phyloP scores from a whole-genome alignment of 35 echinoderm and acorn worm species.

The Anneissia japonica region DNA sequence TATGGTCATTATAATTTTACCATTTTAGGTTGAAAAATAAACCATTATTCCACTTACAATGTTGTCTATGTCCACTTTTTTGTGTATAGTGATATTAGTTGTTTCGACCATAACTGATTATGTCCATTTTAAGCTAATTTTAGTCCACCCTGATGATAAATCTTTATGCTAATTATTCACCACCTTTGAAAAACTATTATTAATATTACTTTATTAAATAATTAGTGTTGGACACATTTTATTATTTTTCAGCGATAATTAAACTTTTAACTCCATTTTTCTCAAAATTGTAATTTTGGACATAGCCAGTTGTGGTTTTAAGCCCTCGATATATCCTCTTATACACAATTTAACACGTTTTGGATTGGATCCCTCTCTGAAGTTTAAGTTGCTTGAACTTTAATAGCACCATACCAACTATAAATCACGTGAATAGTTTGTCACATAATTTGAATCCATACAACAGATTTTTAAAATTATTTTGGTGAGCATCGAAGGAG shows the following conservation, averaged over 20 bases:
- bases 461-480: no score
- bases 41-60: neutral
- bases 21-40: neutral
- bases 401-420: no score
- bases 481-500: no score
- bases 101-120: conserved; percentile 16
- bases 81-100: neutral
- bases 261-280: conserved; percentile 10
- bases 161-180: neutral
- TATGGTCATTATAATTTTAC: neutral
- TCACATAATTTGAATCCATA: no score
- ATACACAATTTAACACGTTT: no score
- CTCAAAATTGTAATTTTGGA: neutral
- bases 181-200: conserved; percentile 6
- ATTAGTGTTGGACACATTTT: neutral
- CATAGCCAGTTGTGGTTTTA: neutral
- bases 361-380: no score
- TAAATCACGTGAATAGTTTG: no score
- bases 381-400: no score
- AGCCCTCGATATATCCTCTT: neutral
- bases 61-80: neutral
- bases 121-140: conserved; percentile 28
- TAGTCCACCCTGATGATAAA: conserved; percentile 14
- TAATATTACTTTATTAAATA: conserved; percentile 12
- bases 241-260: conserved; percentile 8